Conservation (phyloP, 2,113 vertebrate species). For the Spea multiplicata region DNA sequence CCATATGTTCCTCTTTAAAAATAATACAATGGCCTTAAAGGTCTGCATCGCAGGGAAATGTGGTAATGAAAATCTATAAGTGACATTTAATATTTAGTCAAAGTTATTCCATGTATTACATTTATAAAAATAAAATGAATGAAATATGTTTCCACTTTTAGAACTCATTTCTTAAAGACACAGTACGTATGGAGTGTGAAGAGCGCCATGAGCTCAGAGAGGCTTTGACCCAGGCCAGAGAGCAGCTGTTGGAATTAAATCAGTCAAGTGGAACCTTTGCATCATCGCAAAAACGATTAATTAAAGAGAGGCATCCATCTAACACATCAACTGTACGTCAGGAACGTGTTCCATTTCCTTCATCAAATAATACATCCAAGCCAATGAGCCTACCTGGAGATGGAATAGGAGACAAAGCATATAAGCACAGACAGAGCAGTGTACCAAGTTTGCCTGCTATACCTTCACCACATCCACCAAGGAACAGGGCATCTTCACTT, state of each 20-base stretch:
- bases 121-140: background rate
- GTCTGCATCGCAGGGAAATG: too few species aligned
- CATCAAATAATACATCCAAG: slow-evolving; percentile 42
- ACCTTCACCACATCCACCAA: slow-evolving; percentile 54
- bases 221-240: slow-evolving; percentile 72
- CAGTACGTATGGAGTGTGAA: slow-evolving; percentile 82
- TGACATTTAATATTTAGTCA: too few species aligned
- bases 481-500: slow-evolving; percentile 49
- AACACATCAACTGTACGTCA: slow-evolving; percentile 34
- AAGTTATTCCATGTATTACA: background rate
- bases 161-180: slow-evolving; percentile 83
- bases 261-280: slow-evolving; percentile 52
- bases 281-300: slow-evolving; percentile 25
- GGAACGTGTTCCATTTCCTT: slow-evolving; percentile 28
- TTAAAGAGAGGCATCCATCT: slow-evolving; percentile 53
- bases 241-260: slow-evolving; percentile 70
- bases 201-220: slow-evolving; percentile 85
- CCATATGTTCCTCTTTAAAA: too few species aligned
- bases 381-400: slow-evolving; percentile 2
- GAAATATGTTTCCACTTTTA: slow-evolving; percentile 58
- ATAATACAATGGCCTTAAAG: too few species aligned
- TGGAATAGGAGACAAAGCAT: background rate
- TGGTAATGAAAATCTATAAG: too few species aligned
- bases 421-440: slow-evolving; percentile 8
- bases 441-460: slow-evolving; percentile 25